These are phyloP conservation scores for Medauroidea extradentata DNA, from an alignment of 1,140 invertebrate genomes.

Conservation along the genomic window DNA sequence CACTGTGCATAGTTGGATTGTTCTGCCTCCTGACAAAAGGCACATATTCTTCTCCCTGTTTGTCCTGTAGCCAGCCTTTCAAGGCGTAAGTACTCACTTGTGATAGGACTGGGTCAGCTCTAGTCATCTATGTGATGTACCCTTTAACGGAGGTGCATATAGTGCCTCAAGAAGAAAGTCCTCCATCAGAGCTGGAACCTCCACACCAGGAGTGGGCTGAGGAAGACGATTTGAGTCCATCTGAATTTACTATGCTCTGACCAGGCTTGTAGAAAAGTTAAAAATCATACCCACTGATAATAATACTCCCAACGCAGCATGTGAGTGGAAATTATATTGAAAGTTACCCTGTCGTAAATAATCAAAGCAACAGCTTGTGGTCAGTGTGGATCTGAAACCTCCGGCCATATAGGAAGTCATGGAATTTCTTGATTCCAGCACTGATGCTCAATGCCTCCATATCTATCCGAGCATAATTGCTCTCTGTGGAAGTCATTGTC, in stretches of 20 bases:
- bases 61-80: background rate
- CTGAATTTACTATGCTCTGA: constrained; percentile 7
- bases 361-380: constrained; percentile 43
- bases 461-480: constrained; percentile 46
- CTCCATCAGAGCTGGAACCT: background rate
- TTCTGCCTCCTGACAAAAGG: background rate
- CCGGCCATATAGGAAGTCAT: constrained; percentile 39
- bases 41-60: background rate
- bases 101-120: background rate
- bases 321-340: background rate
- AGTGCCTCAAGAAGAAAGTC: constrained; percentile 2
- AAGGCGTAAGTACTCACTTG: no score
- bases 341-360: constrained; percentile 30
- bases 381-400: constrained; percentile 41
- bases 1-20: background rate
- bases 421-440: constrained; percentile 18
- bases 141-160: background rate
- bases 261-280: background rate
- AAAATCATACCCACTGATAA: background rate
- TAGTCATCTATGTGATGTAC: background rate
- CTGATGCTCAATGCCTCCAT: constrained; percentile 40
- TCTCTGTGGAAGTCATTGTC: constrained; percentile 41
- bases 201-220: background rate
- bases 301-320: constrained; percentile 20
- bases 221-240: constrained; percentile 12